Conservation (phyloP, 2,113 vertebrate species). For the Pachyramphus minor region DNA sequence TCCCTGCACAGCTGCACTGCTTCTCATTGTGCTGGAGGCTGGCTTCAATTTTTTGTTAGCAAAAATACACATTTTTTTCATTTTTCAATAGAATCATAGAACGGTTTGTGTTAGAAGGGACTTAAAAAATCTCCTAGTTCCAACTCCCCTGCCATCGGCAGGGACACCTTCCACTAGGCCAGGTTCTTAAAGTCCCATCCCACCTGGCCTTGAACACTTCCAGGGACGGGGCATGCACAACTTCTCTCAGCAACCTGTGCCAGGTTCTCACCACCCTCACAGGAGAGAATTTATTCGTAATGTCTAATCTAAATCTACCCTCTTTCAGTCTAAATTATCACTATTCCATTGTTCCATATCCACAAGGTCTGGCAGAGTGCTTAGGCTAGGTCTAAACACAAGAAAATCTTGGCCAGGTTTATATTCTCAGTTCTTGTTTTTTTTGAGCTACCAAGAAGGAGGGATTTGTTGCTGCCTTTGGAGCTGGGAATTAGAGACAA, state of each 20-base stretch:
- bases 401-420: neutral
- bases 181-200: rapidly evolving
- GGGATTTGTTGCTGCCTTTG: neutral
- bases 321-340: neutral
- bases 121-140: neutral
- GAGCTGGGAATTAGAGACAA: neutral
- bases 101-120: neutral
- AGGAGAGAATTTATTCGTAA: neutral
- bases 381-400: neutral
- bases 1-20: neutral
- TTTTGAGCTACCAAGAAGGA: neutral
- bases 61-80: neutral
- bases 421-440: neutral
- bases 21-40: neutral
- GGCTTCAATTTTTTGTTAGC: neutral
- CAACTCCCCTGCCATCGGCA: neutral
- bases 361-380: neutral
- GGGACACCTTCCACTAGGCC: neutral
- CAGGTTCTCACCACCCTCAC: neutral
- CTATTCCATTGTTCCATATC: neutral
- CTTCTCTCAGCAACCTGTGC: neutral
- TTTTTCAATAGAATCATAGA: neutral
- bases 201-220: neutral
- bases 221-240: neutral
- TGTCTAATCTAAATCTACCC: neutral